Evolutionary conservation across 2,797 vertebrate genomes (phyloP), one percentile per base, ranked within the genome.

Genomic region (Rachycentron canadum): DNA sequence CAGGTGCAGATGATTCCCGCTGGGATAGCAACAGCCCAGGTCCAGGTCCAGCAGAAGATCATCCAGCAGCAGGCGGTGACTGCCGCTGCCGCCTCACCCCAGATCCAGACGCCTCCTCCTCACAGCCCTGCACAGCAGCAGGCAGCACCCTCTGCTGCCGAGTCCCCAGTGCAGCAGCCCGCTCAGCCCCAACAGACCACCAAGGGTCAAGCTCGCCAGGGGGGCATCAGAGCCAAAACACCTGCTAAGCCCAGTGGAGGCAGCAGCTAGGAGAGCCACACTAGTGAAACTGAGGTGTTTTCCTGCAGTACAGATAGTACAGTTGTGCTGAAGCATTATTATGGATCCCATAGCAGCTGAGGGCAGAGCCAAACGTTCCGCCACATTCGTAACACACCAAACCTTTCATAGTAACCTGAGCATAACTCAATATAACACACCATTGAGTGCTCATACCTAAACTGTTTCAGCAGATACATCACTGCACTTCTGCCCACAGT

Each of bases 1-100:
- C 96, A 97, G 89, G 95, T 98, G 53, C 97, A 97, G 91, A 96
- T 97, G 92, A 96, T 98, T 71, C 86, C 97, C 0, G 87, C 96
- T 0, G 96, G 95, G 38, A 91, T 95, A 0, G 81, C 94, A 0
- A 78, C 96, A 0, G 92, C 96, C 16, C 97, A 97, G 82, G 96
- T 96, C 43, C 43, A 45, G 0, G 95, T 97, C 57, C 96, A 96
- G 81, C 97, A 96, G 91, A 97, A 98, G 63, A 95, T 97, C 43
- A 50, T 95, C 36, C 96, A 96, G 80, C 96, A 97, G 89, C 96
- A 97, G 87, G 96, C 96, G 0, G 95, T 96, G 65, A 93, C 95
- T 0, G 91, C 96, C 32, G 32, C 32, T 0, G 93, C 95, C 7
- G 91, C 94, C 0, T 96, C 97, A 0, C 95, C 97, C 0, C 97